Evolutionary conservation across 2,113 vertebrate genomes (phyloP).

Genomic region (Ageneiosus marmoratus): DNA sequence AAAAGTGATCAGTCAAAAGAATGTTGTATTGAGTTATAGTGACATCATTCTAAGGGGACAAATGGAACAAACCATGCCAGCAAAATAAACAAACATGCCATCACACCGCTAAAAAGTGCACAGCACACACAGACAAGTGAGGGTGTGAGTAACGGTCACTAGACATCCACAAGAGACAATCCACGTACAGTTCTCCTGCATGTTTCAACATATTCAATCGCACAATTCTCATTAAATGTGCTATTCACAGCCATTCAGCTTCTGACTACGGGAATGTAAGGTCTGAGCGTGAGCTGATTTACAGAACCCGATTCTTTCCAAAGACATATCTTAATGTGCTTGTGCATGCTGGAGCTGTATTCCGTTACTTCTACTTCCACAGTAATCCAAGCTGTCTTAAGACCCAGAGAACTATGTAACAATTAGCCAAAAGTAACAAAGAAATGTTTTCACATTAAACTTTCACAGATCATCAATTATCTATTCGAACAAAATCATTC

Average conservation of each 20-base stretch:
- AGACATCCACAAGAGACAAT: neutral
- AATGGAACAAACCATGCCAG: no score
- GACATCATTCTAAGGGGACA: no score
- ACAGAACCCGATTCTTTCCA: neutral
- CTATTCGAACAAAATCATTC: neutral
- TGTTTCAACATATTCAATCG: neutral
- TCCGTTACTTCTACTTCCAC: constrained; percentile 1
- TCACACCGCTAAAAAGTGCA: no score
- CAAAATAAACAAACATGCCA: no score
- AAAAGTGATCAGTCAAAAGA: no score
- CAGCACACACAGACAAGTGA: no score
- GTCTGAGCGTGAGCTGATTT: neutral
- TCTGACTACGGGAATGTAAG: neutral
- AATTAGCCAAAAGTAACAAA: constrained; percentile 26
- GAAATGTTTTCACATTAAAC: neutral
- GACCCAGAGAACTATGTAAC: neutral
- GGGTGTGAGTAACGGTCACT: neutral
- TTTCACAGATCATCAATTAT: neutral
- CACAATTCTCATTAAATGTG: neutral
- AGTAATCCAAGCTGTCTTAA: constrained; percentile 8
- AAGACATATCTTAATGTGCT: constrained; percentile 1
- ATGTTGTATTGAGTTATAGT: no score
- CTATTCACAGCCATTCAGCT: neutral
- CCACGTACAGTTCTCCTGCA: neutral
- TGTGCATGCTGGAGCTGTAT: neutral